Conservation (phyloP, 2,113 vertebrate species). For the Pseudopodoces humilis region DNA sequence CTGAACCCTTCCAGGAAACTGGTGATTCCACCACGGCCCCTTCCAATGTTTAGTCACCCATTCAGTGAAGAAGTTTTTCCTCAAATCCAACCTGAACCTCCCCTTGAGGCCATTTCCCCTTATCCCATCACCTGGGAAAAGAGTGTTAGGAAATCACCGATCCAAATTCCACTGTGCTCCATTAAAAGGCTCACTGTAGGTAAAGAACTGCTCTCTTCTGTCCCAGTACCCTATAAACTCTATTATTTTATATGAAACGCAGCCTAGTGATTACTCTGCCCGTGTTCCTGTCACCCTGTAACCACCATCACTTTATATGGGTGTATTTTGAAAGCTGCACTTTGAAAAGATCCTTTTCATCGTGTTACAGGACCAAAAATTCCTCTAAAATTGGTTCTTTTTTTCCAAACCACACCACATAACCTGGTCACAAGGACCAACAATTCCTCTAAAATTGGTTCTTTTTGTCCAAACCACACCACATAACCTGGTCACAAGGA, state of each 20-base stretch:
- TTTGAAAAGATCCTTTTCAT: background rate
- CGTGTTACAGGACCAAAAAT: background rate
- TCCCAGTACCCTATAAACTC: background rate
- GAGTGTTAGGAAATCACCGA: too few relatives aligned
- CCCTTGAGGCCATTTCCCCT: background rate
- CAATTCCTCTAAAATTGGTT: background rate
- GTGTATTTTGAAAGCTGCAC: background rate
- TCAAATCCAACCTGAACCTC: background rate
- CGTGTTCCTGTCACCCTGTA: accelerated
- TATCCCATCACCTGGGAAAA: background rate
- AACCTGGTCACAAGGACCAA: background rate
- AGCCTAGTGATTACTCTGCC: background rate
- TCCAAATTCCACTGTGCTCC: background rate
- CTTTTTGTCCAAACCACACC: background rate
- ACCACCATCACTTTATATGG: background rate
- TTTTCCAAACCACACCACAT: background rate
- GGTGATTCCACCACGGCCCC: background rate
- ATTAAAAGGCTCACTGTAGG: background rate
- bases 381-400: background rate
- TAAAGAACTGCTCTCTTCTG: background rate
- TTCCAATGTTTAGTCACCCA: background rate
- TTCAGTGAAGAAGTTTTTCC: background rate
- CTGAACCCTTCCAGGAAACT: accelerated
- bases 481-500: too few relatives aligned
- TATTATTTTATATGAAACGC: background rate